Percentiles rank a stretch among this genome's conserved stretches.
Evolutionary conservation across 2,113 vertebrate genomes (phyloP).

Genomic region (Nothocercus nigrocapillus): DNA sequence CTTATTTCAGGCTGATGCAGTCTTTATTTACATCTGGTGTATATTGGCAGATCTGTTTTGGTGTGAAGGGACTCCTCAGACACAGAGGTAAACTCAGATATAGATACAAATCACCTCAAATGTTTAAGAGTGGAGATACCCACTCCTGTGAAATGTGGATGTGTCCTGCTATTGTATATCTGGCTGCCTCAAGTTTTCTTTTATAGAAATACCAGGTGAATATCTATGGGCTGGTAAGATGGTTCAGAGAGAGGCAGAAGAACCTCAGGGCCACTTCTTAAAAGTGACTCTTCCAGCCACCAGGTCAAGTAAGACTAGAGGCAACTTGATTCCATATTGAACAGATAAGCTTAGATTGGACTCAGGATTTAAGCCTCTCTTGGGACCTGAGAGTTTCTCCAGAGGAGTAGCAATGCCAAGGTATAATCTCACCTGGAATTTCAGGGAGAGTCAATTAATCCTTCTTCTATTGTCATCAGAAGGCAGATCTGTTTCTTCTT

Average conservation of each 20-base stretch:
- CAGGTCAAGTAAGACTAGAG: neutral
- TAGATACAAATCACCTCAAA: neutral
- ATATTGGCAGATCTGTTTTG: neutral
- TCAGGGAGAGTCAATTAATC: neutral
- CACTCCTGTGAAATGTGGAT: neutral
- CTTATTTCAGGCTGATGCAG: neutral
- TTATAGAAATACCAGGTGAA: rapidly evolving
- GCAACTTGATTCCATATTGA: neutral
- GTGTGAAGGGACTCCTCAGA: neutral
- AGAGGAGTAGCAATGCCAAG: neutral
- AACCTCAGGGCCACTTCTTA: neutral
- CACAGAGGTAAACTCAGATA: neutral
- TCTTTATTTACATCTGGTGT: neutral
- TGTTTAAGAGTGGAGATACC: neutral
- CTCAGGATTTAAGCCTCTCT: neutral
- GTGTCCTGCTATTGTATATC: neutral
- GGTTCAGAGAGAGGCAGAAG: neutral
- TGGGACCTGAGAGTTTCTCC: neutral
- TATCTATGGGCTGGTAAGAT: neutral
- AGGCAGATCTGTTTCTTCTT: neutral
- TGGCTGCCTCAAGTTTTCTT: neutral
- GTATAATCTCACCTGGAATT: neutral
- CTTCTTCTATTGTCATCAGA: neutral
- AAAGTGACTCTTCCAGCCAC: neutral
- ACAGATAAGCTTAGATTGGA: neutral